These are phyloP conservation scores for Pholis gunnellus DNA, from an alignment of 2,113 vertebrate species.

Conservation along the genomic window DNA sequence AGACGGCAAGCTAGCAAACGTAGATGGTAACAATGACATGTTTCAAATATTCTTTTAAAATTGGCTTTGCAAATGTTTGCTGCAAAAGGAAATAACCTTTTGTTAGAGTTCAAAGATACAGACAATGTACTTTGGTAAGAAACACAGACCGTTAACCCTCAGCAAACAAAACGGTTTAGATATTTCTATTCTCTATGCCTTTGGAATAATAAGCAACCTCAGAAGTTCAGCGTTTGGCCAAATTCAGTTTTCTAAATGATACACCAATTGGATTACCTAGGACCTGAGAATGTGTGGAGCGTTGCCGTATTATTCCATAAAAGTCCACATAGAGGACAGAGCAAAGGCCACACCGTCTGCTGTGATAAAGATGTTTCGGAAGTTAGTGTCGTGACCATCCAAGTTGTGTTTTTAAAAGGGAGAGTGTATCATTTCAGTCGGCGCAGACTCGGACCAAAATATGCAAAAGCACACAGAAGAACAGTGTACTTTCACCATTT, in stretches of 20 bases:
- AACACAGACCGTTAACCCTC: background rate
- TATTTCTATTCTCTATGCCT: background rate
- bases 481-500: conserved; percentile 7
- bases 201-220: background rate
- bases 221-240: background rate
- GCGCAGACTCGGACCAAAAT: conserved; percentile 42
- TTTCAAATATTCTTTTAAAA: no score
- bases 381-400: background rate
- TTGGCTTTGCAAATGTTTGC: no score
- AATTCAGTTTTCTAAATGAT: background rate
- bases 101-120: no score
- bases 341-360: background rate
- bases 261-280: background rate
- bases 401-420: background rate
- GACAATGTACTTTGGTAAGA: background rate
- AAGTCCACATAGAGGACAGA: background rate
- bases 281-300: background rate
- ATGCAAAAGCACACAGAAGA: conserved; percentile 35
- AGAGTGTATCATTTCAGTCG: conserved; percentile 1
- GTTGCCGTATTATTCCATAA: background rate
- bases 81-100: no score
- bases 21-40: no score
- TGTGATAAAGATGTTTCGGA: background rate
- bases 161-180: background rate
- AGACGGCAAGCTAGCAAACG: no score